Evolutionary conservation across 2,888 invertebrate species (phyloP), one percentile per base, ranked within the genome.

Genomic region (Tiliacea citrago): DNA sequence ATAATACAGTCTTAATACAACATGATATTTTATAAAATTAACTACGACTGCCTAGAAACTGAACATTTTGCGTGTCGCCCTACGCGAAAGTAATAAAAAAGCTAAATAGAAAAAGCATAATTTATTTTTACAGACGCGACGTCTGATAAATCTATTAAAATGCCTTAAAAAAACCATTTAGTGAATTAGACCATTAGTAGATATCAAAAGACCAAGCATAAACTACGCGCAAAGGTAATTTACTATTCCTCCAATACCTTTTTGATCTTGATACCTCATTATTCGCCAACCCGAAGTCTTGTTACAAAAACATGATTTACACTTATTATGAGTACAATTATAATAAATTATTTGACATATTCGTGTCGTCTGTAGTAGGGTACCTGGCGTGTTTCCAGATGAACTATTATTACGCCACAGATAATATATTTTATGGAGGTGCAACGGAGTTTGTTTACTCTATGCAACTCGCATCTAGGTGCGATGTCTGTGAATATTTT

Each of bases 381-480:
- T 61, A 66, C 57, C 79, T 88, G 88, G 88, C 88, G 13, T 29
- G 60, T 68, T 76, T 86, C 88, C 88, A 88, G 79, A 51, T 45
- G 55, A 68, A 76, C 83, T 88, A 86, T 86, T 86, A 82, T 84
- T 86, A 85, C 39, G 68, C 76, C 76, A 85, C 79, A 86, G 84
- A 82, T 82, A 85, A 83, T 82, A 83, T 78, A 77, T 73, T 81
- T 77, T 71, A 84, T 84, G 72, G 78, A 79, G 73, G 55, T 86
- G 85, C 77, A 82, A 73, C 75, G 55, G 67, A 75, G 73, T 81
- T 79, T 83, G 66, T 81, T 76, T 82, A 81, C 74, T 80, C 62
- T 81, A 63, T 76, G 75, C 73, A 62, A 39, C 68, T 61, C 69
- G 73, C 63, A 79, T 74, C 62, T 42, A 24, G 49, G 45, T 65